phyloP scores from a whole-genome alignment of 1,140 invertebrate genomes.

The Bombus huntii region DNA sequence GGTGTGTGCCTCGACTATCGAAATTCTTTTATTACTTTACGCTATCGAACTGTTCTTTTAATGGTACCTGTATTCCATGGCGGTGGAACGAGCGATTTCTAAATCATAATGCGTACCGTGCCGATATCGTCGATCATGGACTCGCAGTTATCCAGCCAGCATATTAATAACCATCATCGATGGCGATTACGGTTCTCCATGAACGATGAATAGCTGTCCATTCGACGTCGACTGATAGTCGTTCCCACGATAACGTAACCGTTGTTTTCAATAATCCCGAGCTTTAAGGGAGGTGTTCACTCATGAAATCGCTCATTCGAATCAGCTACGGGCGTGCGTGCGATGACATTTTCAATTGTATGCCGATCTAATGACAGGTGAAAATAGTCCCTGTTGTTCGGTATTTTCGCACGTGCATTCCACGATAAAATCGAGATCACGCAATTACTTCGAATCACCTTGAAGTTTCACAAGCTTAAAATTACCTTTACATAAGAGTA shows the following conservation, averaged over 20 bases:
- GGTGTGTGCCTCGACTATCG: not conserved
- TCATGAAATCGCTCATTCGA: not conserved
- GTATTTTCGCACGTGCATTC: not conserved
- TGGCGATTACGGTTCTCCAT: conserved; percentile 36
- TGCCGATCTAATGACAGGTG: not conserved
- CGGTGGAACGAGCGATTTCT: not conserved
- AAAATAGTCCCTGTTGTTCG: not conserved
- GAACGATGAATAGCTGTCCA: conserved; percentile 59
- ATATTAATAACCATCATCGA: conserved; percentile 46
- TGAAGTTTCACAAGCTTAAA: not conserved
- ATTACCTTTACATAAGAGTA: not conserved
- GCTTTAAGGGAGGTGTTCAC: not conserved
- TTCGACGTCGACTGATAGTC: conserved; percentile 17
- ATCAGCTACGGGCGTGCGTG: not conserved
- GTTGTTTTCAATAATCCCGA: conserved; percentile 52
- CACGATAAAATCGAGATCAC: not conserved
- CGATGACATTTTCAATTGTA: conserved; percentile 3
- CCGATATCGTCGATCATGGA: conserved; percentile 41
- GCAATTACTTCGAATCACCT: not conserved
- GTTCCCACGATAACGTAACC: conserved; percentile 63
- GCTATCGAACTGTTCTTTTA: conserved; percentile 5
- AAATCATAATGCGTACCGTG: conserved; percentile 21
- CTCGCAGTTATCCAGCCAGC: conserved; percentile 16
- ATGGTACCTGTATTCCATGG: not conserved
- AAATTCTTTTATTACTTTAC: conserved; percentile 24